These are phyloP conservation scores for Acleris literana DNA, from an alignment of 2,888 invertebrate species.

Conservation along the genomic window DNA sequence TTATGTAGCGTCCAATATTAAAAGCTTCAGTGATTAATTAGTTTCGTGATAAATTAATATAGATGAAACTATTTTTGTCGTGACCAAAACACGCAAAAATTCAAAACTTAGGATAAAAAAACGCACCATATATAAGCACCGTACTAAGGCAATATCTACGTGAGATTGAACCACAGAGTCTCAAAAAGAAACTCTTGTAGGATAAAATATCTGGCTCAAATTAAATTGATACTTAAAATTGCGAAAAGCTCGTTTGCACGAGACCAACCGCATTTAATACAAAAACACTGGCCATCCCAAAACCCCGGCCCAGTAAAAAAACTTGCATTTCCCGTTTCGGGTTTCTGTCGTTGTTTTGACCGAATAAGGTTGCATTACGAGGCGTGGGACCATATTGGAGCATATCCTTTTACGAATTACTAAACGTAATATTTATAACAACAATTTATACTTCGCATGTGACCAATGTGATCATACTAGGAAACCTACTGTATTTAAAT, in stretches of 20 bases:
- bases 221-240: neutral
- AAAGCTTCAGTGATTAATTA: too few relatives aligned
- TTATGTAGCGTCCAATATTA: too few relatives aligned
- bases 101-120: too few relatives aligned
- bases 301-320: neutral
- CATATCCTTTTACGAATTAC: neutral
- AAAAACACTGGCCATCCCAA: neutral
- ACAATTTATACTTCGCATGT: neutral
- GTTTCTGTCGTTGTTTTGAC: neutral
- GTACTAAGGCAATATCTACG: too few relatives aligned
- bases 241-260: neutral
- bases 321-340: neutral
- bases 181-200: too few relatives aligned
- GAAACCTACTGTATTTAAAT: too few relatives aligned
- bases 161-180: too few relatives aligned
- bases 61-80: too few relatives aligned
- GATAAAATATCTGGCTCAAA: neutral
- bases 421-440: neutral
- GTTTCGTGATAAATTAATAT: too few relatives aligned
- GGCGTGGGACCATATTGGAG: neutral
- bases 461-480: neutral
- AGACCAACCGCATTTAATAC: neutral
- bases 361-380: slow-evolving; percentile 7
- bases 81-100: too few relatives aligned
- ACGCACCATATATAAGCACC: too few relatives aligned